A percentile compares a stretch with the other conserved stretches of the same genome.
Evolutionary conservation across 2,113 vertebrate genomes (phyloP).

Genomic region (Trochalopteron elliotii): DNA sequence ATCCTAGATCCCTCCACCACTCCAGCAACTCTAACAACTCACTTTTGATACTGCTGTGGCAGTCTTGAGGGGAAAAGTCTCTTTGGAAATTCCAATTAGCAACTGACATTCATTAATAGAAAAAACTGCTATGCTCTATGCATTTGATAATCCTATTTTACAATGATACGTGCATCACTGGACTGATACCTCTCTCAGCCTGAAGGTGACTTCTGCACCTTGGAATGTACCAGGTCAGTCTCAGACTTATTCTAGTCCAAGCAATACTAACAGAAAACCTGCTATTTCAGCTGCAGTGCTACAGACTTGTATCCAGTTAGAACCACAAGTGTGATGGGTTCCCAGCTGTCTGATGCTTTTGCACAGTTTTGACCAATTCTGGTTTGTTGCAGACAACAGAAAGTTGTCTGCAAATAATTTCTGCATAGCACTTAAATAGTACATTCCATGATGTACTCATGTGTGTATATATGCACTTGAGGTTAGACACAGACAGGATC

Average conservation of each 20-base stretch:
- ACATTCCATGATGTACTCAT: background rate
- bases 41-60: background rate
- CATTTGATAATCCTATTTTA: background rate
- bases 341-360: background rate
- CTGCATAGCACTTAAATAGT: background rate
- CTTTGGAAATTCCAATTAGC: background rate
- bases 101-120: background rate
- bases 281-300: background rate
- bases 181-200: background rate
- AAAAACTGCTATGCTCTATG: background rate
- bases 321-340: background rate
- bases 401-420: background rate
- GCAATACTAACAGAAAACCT: background rate
- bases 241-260: background rate
- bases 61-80: background rate
- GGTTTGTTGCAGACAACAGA: background rate
- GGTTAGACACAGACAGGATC: background rate
- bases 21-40: background rate
- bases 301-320: background rate
- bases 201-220: background rate
- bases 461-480: background rate
- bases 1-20: background rate
- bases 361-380: background rate
- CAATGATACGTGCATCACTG: background rate
- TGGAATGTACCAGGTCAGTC: background rate